Evolutionary conservation across 2,113 vertebrate species (phyloP).

Genomic region (Hippocampus mohnikei): DNA sequence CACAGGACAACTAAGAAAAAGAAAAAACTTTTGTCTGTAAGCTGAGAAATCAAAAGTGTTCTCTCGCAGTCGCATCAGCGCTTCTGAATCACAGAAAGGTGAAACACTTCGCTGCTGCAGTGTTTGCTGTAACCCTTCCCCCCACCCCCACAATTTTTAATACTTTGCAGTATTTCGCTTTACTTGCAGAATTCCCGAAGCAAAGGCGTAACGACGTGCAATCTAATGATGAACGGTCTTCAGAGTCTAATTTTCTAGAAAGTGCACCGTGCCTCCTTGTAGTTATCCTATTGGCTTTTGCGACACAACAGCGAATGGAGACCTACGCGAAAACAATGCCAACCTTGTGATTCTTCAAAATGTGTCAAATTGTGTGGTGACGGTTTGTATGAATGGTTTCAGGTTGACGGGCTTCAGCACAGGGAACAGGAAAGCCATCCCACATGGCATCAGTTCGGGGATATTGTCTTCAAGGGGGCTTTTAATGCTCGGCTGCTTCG

Average conservation of each 20-base stretch:
- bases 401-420: constrained; percentile 29
- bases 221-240: background rate
- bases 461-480: constrained; percentile 60
- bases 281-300: background rate
- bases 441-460: constrained; percentile 60
- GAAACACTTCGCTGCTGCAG: background rate
- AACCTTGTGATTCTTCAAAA: background rate
- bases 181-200: background rate
- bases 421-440: constrained; percentile 47
- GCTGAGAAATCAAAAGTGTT: background rate
- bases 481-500: constrained; percentile 55
- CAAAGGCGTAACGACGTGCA: background rate
- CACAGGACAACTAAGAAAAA: background rate
- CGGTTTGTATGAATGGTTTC: background rate
- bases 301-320: background rate
- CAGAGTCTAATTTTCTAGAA: background rate
- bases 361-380: background rate
- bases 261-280: background rate
- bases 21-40: background rate
- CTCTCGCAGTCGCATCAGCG: too few species aligned
- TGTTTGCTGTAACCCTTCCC: background rate
- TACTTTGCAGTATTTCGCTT: background rate
- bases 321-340: background rate
- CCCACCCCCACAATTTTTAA: too few species aligned
- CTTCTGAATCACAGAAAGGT: background rate